These are phyloP conservation scores for Ridgeia piscesae DNA, from an alignment of 1,140 invertebrate species.

Conservation along the genomic window DNA sequence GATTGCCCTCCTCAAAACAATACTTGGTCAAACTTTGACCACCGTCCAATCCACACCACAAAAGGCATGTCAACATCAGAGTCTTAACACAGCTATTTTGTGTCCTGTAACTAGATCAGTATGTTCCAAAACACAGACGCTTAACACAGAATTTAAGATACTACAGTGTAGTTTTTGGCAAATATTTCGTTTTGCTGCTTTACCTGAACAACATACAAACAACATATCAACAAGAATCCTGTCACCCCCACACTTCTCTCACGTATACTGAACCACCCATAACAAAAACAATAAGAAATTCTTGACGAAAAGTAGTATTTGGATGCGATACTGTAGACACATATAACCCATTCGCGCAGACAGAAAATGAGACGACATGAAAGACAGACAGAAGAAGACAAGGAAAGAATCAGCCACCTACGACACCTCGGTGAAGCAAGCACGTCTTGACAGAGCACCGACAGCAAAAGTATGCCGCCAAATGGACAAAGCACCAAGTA, in stretches of 20 bases:
- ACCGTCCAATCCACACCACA: background rate
- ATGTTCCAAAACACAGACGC: background rate
- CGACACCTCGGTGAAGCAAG: background rate
- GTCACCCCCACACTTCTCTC: background rate
- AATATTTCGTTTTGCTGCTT: background rate
- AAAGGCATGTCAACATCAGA: background rate
- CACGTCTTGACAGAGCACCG: background rate
- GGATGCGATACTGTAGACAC: background rate
- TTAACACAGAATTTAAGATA: background rate
- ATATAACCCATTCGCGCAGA: background rate
- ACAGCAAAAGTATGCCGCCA: background rate
- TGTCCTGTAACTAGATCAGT: background rate
- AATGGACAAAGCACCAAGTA: background rate
- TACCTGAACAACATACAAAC: background rate
- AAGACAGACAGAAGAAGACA: background rate
- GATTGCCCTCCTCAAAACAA: no score
- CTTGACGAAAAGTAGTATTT: background rate
- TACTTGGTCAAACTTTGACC: no score
- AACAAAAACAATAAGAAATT: background rate
- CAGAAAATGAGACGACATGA: background rate
- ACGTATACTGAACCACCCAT: background rate
- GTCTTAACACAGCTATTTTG: background rate
- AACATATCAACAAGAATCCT: background rate
- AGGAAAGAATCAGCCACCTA: background rate
- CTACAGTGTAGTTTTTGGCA: background rate